Base-by-base conservation (phyloP, 2,113 vertebrate genomes). In the Eulacestoma nigropectus region DNA sequence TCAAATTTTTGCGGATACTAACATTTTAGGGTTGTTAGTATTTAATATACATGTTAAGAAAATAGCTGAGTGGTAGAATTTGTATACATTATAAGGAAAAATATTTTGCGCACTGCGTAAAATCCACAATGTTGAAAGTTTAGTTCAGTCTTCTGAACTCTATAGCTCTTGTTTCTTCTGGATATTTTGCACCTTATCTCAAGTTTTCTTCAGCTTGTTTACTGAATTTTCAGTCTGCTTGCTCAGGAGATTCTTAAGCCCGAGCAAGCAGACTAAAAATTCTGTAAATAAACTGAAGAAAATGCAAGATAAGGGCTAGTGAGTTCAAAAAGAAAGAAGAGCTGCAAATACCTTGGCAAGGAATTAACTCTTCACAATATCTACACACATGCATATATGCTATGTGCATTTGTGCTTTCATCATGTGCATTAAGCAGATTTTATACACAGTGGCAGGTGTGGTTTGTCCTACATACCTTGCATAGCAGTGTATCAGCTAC, bases 211-310 rank as follows among this genome's bases (percentile, higher is more conserved):
- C 74, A 78, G 53, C 62, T 96, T 96, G 92, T 95, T 96, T 97
- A 96, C 88, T 81, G 90, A 80, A 93, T 94, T 96, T 93, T 91
- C 74, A 93, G 84, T 73, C 67, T 95, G 96, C 96, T 97, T 96
- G 77, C 93, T 96, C 94, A 96, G 93, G 93, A 96, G 84, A 95
- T 95, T 96, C 67, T 96, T 94, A 93, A 96, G 86, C 78, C 86
- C 87, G 80, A 84, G 83, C 46, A 95, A 89, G 88, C 83, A 90
- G 80, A 53, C 80, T 80, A 70, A 94, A 96, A 95, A 63, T 67
- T 94, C 94, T 62, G 83, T 78, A 96, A 96, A 96, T 84, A 96
- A 84, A 83, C 39, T 26, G 84, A 89, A 89, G 52, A 96, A 95
- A 95, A 93, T 79, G 74, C 84, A 95, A 96, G 90, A 95, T 92